phyloP scores from a whole-genome alignment of 2,888 invertebrate species.

The Gymnocheta viridis region DNA sequence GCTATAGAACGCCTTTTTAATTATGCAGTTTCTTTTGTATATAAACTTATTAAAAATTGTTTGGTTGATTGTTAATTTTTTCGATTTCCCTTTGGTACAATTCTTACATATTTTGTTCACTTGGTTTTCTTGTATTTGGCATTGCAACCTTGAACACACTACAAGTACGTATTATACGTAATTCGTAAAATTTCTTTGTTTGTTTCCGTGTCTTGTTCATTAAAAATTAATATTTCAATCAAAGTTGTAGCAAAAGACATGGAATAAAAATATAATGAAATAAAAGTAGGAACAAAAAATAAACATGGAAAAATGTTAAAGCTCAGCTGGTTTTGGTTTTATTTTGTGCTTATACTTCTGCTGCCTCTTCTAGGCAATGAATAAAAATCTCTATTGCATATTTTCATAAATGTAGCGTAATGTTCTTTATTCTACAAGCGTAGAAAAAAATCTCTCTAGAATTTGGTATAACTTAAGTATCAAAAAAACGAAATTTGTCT shows the following conservation, averaged over 20 bases:
- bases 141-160: constrained; percentile 51
- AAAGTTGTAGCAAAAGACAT: constrained; percentile 65
- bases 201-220: constrained; percentile 70
- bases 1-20: no score
- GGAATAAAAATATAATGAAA: not conserved
- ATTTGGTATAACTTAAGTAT: not conserved
- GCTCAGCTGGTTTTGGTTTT: constrained; percentile 71
- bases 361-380: not conserved
- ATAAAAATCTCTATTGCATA: constrained; percentile 39
- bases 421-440: not conserved
- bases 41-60: no score
- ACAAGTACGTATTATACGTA: constrained; percentile 10
- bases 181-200: constrained; percentile 65
- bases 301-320: constrained; percentile 31
- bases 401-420: not conserved
- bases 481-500: constrained; percentile 28
- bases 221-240: constrained; percentile 73
- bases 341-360: constrained; percentile 68
- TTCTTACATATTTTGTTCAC: not conserved
- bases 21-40: no score
- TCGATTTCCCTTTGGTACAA: not conserved
- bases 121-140: constrained; percentile 7
- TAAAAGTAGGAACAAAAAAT: constrained; percentile 8
- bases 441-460: not conserved
- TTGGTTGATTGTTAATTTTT: no score